These are phyloP conservation scores for Cotesia vestalis DNA, from an alignment of 1,140 invertebrate genomes.

Conservation along the genomic window DNA sequence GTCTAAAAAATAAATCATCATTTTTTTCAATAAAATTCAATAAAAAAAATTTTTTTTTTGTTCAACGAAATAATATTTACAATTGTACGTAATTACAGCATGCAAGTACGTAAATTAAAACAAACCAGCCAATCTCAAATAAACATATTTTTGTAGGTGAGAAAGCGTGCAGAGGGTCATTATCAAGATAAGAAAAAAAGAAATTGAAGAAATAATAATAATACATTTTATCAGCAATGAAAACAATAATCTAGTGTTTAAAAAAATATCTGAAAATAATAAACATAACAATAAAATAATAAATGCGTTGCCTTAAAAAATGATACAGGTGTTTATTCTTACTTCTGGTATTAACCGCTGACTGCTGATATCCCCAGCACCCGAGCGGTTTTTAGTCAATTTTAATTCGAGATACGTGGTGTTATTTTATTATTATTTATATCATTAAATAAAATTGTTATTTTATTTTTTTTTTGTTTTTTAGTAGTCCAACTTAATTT, in stretches of 20 bases:
- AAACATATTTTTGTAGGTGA: not conserved
- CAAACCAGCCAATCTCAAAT: not conserved
- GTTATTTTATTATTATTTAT: constrained; percentile 29
- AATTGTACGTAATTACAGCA: constrained; percentile 4
- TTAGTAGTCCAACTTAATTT: not conserved
- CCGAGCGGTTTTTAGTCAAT: constrained; percentile 31
- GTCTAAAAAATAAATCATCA: constrained; percentile 45
- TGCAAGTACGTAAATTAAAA: not conserved
- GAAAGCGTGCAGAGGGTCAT: constrained; percentile 37
- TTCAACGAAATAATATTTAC: not conserved
- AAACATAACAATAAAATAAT: not conserved
- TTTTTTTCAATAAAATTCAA: constrained; percentile 4
- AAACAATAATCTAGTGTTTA: not conserved
- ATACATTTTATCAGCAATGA: not conserved
- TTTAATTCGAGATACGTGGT: constrained; percentile 40
- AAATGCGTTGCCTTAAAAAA: constrained; percentile 12
- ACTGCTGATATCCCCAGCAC: constrained; percentile 33
- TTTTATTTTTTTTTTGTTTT: not conserved
- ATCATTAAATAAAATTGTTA: constrained; percentile 15
- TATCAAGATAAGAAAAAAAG: constrained; percentile 16
- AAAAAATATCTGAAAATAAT: not conserved
- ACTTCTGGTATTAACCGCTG: constrained; percentile 35
- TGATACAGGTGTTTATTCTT: constrained; percentile 25
- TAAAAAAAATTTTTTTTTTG: not conserved
- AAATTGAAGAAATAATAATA: not conserved